Evolutionary conservation across 1,140 invertebrate species (phyloP), one percentile per base, ranked within the genome.

Genomic region (Ips nitidus): DNA sequence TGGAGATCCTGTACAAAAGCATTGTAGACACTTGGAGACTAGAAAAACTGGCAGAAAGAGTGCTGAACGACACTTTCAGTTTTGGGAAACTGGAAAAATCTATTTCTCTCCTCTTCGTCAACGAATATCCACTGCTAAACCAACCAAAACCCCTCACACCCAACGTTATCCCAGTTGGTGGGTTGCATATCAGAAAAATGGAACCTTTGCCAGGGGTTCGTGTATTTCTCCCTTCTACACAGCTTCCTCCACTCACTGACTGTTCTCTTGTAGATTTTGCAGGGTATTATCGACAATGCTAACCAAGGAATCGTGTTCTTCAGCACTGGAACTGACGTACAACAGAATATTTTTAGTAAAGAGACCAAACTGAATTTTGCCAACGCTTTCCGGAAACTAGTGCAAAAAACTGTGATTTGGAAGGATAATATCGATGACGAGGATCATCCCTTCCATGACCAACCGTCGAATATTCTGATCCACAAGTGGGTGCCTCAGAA

Each of bases 91-190:
- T 75, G 4, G 61, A 73, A 47, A 70, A 60, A 36, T 41, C 55
- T 3, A 63, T 76, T 60, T 72, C 72, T 37, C 63, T 77, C 42
- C 43, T 77, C 2, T 70, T 86, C 8, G 74, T 81, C 0, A 85
- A 85, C 64, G 77, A 78, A 1, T 79, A 84, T 74, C 78, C 81
- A 5, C 72, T 77, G 1, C 67, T 84, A 2, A 80, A 83, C 55
- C 78, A 78, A 71, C 71, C 81, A 2, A 75, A 81, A 52, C 78
- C 83, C 4, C 60, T 84, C 40, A 71, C 82, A 3, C 83, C 84
- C n/a, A 83, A 84, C 72, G 77, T 86, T 1, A 80, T 87, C 36
- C 81, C 84, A 73, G 81, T 87, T 3, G 85, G 84, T 38, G 85
- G 85, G 1, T 70, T 86, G 4, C 85, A 86, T 70, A 80, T 82